phyloP scores from a whole-genome alignment of 2,797 vertebrate genomes.

The Cetoscarus ocellatus region DNA sequence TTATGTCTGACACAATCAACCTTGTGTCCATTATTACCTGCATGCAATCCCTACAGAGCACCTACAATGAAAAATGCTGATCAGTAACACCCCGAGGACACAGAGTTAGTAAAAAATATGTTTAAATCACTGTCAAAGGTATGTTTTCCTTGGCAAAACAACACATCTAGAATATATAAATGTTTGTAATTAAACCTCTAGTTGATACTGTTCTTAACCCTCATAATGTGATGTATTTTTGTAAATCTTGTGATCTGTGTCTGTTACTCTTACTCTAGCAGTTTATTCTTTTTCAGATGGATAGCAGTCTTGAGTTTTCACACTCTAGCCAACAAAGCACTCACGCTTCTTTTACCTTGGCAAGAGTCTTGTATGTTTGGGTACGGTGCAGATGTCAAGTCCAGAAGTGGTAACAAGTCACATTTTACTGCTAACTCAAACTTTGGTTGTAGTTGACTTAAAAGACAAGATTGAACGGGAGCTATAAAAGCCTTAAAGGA shows the following conservation, averaged over 20 bases:
- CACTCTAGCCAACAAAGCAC: not conserved
- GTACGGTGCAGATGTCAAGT: not conserved
- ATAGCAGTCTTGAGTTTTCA: constrained; percentile 1
- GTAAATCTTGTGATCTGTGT: not conserved
- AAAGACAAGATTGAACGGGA: not conserved
- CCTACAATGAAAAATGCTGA: constrained; percentile 26
- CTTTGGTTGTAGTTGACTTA: not conserved
- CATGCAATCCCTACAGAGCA: constrained; percentile 55
- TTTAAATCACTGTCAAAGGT: not conserved
- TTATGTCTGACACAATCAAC: constrained; percentile 65
- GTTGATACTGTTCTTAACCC: not conserved
- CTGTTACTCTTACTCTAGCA: not conserved
- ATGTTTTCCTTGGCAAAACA: not conserved
- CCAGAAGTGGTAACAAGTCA: not conserved
- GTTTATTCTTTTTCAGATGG: not conserved
- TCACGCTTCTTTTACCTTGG: not conserved
- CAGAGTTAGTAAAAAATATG: not conserved
- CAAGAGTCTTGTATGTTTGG: not conserved
- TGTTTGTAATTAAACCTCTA: too few relatives aligned
- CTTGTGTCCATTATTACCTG: constrained; percentile 59
- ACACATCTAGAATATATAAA: too few relatives aligned
- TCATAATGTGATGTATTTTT: not conserved
- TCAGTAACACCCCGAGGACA: constrained; percentile 11
- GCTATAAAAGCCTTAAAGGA: not conserved
- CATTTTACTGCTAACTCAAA: not conserved